phyloP scores from a whole-genome alignment of 2,113 vertebrate species.

The Chaenogobius annularis region DNA sequence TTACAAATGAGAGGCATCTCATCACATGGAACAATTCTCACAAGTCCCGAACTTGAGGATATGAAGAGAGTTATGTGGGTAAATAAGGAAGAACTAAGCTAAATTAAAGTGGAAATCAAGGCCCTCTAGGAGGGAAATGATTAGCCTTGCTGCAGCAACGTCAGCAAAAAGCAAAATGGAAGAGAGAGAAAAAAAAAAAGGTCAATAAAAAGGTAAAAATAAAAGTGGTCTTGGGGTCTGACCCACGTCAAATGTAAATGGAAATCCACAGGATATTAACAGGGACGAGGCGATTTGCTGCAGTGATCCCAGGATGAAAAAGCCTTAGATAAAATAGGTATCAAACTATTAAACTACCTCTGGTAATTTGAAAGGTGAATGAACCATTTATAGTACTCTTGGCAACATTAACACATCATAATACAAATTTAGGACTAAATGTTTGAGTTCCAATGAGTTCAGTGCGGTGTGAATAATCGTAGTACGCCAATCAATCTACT shows the following conservation, averaged over 20 bases:
- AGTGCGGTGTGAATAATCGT: slow-evolving; percentile 32
- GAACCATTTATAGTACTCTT: slow-evolving; percentile 34
- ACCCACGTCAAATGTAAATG: too few relatives aligned
- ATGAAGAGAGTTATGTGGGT: not conserved
- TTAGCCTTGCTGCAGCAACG: not conserved
- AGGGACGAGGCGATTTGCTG: too few relatives aligned
- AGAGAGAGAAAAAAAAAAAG: not conserved
- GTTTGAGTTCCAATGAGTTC: slow-evolving; percentile 19
- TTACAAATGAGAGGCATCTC: not conserved
- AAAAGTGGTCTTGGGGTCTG: too few relatives aligned
- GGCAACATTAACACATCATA: slow-evolving; percentile 6
- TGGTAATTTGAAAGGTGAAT: not conserved
- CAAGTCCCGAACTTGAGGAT: not conserved
- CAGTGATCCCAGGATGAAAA: too few relatives aligned
- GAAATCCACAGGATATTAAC: too few relatives aligned
- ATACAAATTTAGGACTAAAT: slow-evolving; percentile 29
- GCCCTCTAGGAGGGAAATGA: not conserved
- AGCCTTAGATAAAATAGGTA: not conserved
- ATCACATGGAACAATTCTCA: not conserved
- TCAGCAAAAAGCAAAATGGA: not conserved
- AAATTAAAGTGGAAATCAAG: not conserved
- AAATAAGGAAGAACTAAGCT: too few relatives aligned
- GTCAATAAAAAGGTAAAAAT: not conserved
- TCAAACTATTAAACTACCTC: not conserved
- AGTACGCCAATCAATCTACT: slow-evolving; percentile 17